Evolutionary conservation across 2,113 vertebrate species (phyloP).

Genomic region (Bombycilla garrulus): DNA sequence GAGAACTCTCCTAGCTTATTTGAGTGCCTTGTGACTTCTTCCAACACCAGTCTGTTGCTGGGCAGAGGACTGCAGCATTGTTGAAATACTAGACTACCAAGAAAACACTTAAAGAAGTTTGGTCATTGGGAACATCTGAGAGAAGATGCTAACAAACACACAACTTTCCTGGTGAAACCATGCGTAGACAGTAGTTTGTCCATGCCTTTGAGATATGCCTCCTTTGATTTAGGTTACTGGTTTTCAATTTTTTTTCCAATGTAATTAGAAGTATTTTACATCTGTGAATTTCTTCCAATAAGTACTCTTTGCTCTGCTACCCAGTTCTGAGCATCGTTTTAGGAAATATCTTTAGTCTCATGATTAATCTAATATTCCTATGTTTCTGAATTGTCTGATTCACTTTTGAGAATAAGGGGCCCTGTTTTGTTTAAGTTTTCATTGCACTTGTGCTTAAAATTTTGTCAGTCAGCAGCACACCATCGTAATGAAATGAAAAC

Average conservation of each 20-base stretch:
- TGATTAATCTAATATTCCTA: constrained; percentile 51
- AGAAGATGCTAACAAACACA: neutral
- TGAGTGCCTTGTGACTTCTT: neutral
- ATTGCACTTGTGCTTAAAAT: constrained; percentile 35
- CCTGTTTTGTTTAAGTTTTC: constrained; percentile 27
- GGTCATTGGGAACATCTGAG: neutral
- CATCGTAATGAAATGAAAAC: neutral
- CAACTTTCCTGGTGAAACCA: neutral
- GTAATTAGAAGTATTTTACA: neutral
- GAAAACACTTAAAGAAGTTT: rapidly evolving
- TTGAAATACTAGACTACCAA: neutral
- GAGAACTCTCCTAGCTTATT: neutral
- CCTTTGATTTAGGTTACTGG: neutral
- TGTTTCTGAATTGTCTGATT: constrained; percentile 62
- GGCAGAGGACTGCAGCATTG: neutral
- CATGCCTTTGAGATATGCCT: neutral
- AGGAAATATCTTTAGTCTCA: neutral
- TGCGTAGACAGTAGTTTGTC: neutral
- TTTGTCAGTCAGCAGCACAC: constrained; percentile 4
- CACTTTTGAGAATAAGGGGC: neutral
- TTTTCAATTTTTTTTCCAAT: neutral
- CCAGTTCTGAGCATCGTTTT: neutral
- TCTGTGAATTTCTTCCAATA: neutral
- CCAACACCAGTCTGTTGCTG: neutral
- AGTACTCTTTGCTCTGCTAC: neutral